Conservation (phyloP, 2,888 invertebrate genomes). For the Suillia variegata region DNA sequence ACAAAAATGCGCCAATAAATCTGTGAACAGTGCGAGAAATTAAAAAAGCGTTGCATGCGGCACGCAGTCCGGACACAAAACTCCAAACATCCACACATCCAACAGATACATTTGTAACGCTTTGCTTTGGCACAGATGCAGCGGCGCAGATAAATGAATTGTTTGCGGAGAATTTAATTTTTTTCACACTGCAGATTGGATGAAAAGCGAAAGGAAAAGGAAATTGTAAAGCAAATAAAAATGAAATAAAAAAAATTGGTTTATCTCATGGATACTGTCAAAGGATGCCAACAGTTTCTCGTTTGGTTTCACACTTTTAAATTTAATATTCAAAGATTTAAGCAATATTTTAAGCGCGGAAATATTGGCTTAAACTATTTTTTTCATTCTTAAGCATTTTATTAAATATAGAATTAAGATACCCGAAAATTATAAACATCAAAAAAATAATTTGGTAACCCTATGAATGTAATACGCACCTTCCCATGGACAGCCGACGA, state of each 20-base stretch:
- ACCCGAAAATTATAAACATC: neutral
- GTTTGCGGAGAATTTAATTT: conserved; percentile 21
- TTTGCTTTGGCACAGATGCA: conserved; percentile 3
- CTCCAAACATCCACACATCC: neutral
- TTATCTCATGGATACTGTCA: conserved; percentile 16
- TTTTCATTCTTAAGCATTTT: conserved; percentile 16
- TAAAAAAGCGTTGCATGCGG: conserved; percentile 8
- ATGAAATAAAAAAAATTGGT: conserved; percentile 11
- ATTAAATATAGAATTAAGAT: conserved; percentile 8
- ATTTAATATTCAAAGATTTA: too few relatives aligned
- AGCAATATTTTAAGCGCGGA: too few relatives aligned
- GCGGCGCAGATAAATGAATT: conserved; percentile 17
- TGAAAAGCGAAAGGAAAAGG: conserved; percentile 6
- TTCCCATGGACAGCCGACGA: conserved; percentile 78
- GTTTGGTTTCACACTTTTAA: too few relatives aligned
- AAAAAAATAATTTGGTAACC: neutral
- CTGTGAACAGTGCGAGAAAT: conserved; percentile 4
- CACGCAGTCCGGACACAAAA: conserved; percentile 2
- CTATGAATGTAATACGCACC: conserved; percentile 70
- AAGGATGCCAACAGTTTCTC: too few relatives aligned
- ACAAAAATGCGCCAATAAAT: conserved; percentile 8
- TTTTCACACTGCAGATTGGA: neutral
- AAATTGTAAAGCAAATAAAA: neutral
- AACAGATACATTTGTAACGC: conserved; percentile 5
- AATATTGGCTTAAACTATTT: conserved; percentile 21